Percentiles rank a stretch among this genome's conserved stretches.
Evolutionary conservation across 2,797 vertebrate genomes (phyloP).

Genomic region (Micropoecilia bifurca): DNA sequence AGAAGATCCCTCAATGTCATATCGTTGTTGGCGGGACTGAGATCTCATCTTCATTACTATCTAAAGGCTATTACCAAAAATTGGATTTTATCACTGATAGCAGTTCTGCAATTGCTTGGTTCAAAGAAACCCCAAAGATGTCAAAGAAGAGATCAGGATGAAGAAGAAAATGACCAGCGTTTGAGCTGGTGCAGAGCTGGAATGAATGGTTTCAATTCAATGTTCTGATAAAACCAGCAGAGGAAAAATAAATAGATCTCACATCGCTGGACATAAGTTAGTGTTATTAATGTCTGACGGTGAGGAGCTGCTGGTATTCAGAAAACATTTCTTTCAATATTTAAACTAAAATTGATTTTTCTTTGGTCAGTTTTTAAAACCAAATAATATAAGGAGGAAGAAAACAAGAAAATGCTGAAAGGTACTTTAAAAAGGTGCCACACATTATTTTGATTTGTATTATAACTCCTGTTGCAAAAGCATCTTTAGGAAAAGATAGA

Average conservation of each 20-base stretch:
- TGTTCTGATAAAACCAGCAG: constrained; percentile 44
- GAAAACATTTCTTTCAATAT: not conserved
- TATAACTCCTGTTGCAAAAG: not conserved
- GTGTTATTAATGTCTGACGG: not conserved
- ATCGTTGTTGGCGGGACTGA: constrained; percentile 58
- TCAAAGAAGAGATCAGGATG: constrained; percentile 51
- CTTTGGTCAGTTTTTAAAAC: not conserved
- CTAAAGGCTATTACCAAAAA: constrained; percentile 73
- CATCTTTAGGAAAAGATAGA: not conserved
- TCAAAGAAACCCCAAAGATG: constrained; percentile 38
- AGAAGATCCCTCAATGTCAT: constrained; percentile 74
- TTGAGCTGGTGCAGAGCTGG: constrained; percentile 33
- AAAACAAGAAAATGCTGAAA: not conserved
- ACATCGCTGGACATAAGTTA: not conserved
- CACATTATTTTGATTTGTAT: not conserved
- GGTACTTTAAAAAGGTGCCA: not conserved
- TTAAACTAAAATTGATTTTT: not conserved
- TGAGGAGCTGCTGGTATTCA: too few relatives aligned
- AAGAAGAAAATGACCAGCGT: constrained; percentile 37
- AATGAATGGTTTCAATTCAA: constrained; percentile 55
- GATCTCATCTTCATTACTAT: constrained; percentile 70
- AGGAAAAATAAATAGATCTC: not conserved
- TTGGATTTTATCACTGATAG: constrained; percentile 74
- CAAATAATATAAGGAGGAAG: not conserved
- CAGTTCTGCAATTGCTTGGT: constrained; percentile 29